Base-by-base conservation (phyloP, 37 sponge, comb jelly and placozoan species). In the Agelas oroides region DNA sequence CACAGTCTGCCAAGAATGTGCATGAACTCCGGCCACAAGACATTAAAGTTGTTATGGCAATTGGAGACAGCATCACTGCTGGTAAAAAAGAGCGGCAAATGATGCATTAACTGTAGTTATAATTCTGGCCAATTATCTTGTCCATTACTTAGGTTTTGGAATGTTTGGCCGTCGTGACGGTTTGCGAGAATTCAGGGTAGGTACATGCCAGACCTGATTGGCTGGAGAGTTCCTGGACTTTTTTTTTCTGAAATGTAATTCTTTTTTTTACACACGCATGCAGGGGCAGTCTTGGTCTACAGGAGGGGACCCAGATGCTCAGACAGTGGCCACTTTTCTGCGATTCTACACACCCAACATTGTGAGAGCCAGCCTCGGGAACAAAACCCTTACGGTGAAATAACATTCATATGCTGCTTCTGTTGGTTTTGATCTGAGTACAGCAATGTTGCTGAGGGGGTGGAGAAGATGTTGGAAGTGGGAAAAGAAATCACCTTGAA, bases 31-130 rank as follows among this genome's bases (percentile, higher is more conserved):
- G 70, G 73, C 95, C 95, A 23, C 95, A 94, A 66, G 91, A 94
- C 78, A 90, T 94, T 25, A 90, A 91, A 57, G 95, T 94, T 18
- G 89, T 94, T 14, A 94, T 94, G 95, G 85, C 91, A 6, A 39
- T 94, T 23, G 95, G 95, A 38, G 95, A 94, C 92, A 94, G 95
- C 63, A 77, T 94, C 18, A 94, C 95, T 62, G 95, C 95, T 59
- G 95, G 95, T 91, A 83, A 16, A 37, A 38, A 11, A 5, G 3
- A 8, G 46, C 8, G 8, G 46, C 46, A 12, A 46, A 8, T 8
- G 8, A 46, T 46, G 46, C 46, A 46, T 46, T 3, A 12, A 46
- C 46, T 12, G 46, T 8, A 46, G 8, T 3, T 12, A 46, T 12
- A 46, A 46, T 3, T 8, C 6, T 46, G 8, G 46, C 46, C 46